These are phyloP conservation scores for Ardeotis arabs DNA, from an alignment of 2,113 vertebrate genomes.

Conservation along the genomic window DNA sequence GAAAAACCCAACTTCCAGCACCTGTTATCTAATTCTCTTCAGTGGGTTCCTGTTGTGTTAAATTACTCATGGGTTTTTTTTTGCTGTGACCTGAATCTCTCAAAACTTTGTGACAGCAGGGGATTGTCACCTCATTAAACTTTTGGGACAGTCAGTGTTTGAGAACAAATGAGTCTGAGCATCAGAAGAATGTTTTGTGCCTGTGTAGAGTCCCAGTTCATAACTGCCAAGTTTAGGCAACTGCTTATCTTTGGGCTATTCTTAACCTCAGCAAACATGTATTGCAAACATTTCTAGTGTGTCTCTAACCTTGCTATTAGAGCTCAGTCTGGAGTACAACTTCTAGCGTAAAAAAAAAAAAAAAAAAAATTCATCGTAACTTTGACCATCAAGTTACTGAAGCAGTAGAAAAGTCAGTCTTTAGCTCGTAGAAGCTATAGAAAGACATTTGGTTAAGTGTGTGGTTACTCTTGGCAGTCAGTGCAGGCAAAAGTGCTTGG, in stretches of 20 bases:
- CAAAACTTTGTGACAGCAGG: conserved; percentile 45
- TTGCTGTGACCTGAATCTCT: conserved; percentile 38
- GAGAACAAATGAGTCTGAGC: conserved; percentile 59
- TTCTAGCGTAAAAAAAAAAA: not conserved
- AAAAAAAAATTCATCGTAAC: not conserved
- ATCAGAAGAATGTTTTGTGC: conserved; percentile 62
- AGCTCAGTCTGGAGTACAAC: not conserved
- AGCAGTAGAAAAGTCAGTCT: not conserved
- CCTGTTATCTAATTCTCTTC: conserved; percentile 1
- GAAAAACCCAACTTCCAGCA: not conserved
- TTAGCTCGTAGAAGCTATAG: not conserved
- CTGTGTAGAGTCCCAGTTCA: conserved; percentile 13
- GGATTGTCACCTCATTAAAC: conserved; percentile 61
- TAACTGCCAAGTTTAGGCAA: conserved; percentile 63
- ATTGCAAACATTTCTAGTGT: conserved; percentile 36
- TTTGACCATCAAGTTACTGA: not conserved
- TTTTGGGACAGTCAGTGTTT: conserved; percentile 37
- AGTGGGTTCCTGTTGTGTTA: conserved; percentile 31
- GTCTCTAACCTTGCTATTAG: not conserved
- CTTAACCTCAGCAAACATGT: conserved; percentile 48
- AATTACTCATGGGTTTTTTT: not conserved
- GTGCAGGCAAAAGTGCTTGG: not conserved
- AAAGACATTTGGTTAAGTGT: fast-evolving
- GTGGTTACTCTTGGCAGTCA: not conserved
- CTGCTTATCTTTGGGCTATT: conserved; percentile 65